phyloP scores from a whole-genome alignment of 2,113 vertebrate genomes.

The Pedionomus torquatus region DNA sequence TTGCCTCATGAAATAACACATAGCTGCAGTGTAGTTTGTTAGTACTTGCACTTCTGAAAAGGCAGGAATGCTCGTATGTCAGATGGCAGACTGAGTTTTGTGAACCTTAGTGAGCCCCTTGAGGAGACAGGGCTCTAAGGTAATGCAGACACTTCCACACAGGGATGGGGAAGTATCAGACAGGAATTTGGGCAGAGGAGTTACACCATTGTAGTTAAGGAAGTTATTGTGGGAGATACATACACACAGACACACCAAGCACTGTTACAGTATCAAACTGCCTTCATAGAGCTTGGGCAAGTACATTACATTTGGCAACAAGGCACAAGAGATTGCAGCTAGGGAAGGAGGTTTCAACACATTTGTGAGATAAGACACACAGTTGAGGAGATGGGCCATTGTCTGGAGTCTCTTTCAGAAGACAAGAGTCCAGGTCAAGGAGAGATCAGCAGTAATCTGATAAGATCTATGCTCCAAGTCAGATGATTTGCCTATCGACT shows the following conservation, averaged over 20 bases:
- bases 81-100: neutral
- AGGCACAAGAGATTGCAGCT: neutral
- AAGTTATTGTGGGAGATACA: neutral
- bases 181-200: neutral
- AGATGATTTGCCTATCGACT: constrained; percentile 25
- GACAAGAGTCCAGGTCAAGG: neutral
- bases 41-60: constrained; percentile 16
- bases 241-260: neutral
- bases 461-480: constrained; percentile 8
- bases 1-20: neutral
- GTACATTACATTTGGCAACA: neutral
- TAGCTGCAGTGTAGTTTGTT: neutral
- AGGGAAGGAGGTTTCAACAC: neutral
- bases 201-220: neutral
- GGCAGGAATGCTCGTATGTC: constrained; percentile 1
- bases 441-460: neutral
- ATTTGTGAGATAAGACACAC: neutral
- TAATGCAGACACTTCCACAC: neutral
- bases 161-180: neutral
- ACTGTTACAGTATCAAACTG: neutral
- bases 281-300: neutral
- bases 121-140: neutral
- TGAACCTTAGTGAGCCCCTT: neutral
- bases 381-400: neutral
- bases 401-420: neutral